Evolutionary conservation across 2,797 vertebrate species (phyloP), one percentile per base, ranked within the genome.

Genomic region (Salmo trutta): DNA sequence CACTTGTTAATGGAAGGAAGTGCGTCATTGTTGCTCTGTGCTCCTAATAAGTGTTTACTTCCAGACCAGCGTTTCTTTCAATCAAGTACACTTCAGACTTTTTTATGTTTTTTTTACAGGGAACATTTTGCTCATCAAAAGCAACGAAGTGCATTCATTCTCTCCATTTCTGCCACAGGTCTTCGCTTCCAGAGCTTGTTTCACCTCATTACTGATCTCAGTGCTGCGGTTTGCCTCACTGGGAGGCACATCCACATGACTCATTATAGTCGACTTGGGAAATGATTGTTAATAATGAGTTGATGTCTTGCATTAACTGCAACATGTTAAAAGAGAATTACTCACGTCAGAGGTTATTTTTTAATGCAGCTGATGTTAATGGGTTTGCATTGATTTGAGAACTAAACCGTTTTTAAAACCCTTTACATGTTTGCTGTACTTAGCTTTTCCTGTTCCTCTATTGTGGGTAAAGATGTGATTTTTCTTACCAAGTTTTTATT

Each of bases 261-360:
- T 53, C 70, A 71, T 71, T 51, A 71, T 16, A 6, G 41, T 24
- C 41, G n/a, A 51, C 51, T 21, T 21, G 36, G 70, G 70, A 71
- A 71, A 71, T 71, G 12, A 47, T 51, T n/a, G 70, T 41, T 5
- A 12, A 52, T 71, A 71, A 71, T 47, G 36, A 71, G 41, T 52
- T 71, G 36, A 52, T 52, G 21, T 52, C 21, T 36, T 71, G 47
- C 41, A 51, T 51, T 71, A 53, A 53, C 68, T 70, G 36, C 19
- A 47, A 27, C 24, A 71, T 24, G 41, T 24, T 71, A 53, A 71
- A 71, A 71, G 47, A 12, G 15, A 51, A 71, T 47, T 51, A 14
- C 47, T 53, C 3, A 3, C 5, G 10, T 52, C 70, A 51, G 29
- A 29, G 24, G 16, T 67, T 29, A 7, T 17, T 31, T 4, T 14